A percentile compares a stretch with the other conserved stretches of the same genome.
Evolutionary conservation across 2,888 invertebrate species (phyloP).

Genomic region (Philereme vetulata): DNA sequence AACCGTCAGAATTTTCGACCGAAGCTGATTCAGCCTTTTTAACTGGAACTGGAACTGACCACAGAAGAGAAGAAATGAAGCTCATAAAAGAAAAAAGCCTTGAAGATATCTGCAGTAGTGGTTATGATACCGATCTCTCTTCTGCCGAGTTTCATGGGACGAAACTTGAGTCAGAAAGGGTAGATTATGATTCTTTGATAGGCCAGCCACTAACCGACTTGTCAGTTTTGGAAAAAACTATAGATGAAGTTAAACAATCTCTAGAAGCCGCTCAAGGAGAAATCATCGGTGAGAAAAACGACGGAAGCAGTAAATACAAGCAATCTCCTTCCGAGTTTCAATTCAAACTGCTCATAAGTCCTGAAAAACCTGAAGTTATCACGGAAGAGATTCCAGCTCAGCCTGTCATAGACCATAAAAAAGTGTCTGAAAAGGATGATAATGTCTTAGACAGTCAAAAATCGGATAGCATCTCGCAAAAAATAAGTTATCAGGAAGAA

Average conservation of each 20-base stretch:
- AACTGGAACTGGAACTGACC: constrained; percentile 77
- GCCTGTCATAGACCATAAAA: constrained; percentile 65
- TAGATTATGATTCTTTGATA: constrained; percentile 79
- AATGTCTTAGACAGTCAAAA: constrained; percentile 62
- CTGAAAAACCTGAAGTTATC: constrained; percentile 83
- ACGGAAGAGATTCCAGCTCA: constrained; percentile 83
- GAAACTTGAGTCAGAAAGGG: constrained; percentile 80
- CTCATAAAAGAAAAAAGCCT: constrained; percentile 78
- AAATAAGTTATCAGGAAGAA: constrained; percentile 73
- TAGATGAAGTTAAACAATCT: constrained; percentile 88
- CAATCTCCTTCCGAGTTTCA: constrained; percentile 90
- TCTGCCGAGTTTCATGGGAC: constrained; percentile 84
- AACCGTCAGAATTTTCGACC: constrained; percentile 78
- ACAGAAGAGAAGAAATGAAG: constrained; percentile 73
- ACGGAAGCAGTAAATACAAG: constrained; percentile 87
- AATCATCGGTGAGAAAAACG: constrained; percentile 85
- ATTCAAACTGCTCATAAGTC: constrained; percentile 85
- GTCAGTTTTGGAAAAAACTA: constrained; percentile 86
- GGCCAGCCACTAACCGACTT: constrained; percentile 79
- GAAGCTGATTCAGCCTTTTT: constrained; percentile 80
- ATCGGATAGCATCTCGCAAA: constrained; percentile 70
- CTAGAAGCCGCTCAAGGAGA: constrained; percentile 88
- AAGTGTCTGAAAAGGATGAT: constrained; percentile 52
- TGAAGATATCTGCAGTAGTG: constrained; percentile 88
- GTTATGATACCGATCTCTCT: constrained; percentile 86